Evolutionary conservation across 2,888 invertebrate species (phyloP).

Genomic region (Yponomeuta cagnagella): DNA sequence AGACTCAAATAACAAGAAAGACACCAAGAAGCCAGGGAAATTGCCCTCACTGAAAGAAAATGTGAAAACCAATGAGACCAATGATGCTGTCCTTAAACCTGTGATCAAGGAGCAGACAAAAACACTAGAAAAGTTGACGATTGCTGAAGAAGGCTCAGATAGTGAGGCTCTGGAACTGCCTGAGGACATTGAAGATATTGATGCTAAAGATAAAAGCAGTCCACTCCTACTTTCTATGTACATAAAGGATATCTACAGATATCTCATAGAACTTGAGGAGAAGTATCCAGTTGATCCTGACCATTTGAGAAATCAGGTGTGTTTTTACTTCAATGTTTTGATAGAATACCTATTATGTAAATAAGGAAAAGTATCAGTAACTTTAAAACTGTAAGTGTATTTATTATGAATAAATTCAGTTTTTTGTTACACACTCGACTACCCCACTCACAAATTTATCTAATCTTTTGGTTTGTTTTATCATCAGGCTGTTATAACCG

Average conservation of each 20-base stretch:
- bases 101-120: slow-evolving; percentile 6
- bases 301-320: slow-evolving; percentile 80
- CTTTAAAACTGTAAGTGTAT: too few relatives aligned
- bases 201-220: slow-evolving; percentile 82
- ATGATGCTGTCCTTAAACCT: slow-evolving; percentile 8
- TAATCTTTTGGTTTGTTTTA: neutral
- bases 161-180: slow-evolving; percentile 32
- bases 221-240: slow-evolving; percentile 89
- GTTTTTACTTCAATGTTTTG: neutral
- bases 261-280: slow-evolving; percentile 85
- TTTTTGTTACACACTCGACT: too few relatives aligned
- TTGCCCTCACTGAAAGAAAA: slow-evolving; percentile 42
- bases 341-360: neutral
- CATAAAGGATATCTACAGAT: slow-evolving; percentile 91
- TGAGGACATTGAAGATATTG: slow-evolving; percentile 81
- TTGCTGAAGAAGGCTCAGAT: neutral
- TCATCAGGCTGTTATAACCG: slow-evolving; percentile 76
- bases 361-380: too few relatives aligned
- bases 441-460: too few relatives aligned
- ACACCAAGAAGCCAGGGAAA: slow-evolving; percentile 40
- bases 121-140: slow-evolving; percentile 8
- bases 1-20: slow-evolving; percentile 32
- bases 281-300: slow-evolving; percentile 78
- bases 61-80: slow-evolving; percentile 21
- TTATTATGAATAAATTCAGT: too few relatives aligned